phyloP scores from a whole-genome alignment of 2,888 invertebrate species.

The Drosophila tripunctata region DNA sequence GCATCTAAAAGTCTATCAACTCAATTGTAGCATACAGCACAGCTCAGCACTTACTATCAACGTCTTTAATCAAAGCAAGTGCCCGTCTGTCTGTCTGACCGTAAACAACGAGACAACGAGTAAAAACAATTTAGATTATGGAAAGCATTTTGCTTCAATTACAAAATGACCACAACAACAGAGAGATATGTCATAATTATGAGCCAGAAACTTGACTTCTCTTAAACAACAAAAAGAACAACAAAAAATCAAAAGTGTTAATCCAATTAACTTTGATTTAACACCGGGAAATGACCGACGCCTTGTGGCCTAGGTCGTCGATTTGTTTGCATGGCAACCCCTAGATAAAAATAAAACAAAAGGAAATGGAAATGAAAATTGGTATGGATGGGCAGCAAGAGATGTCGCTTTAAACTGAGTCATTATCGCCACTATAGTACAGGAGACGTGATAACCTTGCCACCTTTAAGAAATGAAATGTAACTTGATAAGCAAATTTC shows the following conservation, averaged over 20 bases:
- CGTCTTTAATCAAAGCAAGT: conserved; percentile 61
- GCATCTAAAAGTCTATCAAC: no score
- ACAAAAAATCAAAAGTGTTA: conserved; percentile 60
- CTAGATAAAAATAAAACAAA: neutral
- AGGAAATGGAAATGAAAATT: neutral
- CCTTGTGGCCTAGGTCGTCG: conserved; percentile 56
- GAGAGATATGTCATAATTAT: conserved; percentile 63
- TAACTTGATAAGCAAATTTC: conserved; percentile 8
- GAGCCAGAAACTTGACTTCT: conserved; percentile 38
- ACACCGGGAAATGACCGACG: conserved; percentile 54
- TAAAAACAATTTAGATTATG: conserved; percentile 42
- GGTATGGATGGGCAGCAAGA: neutral
- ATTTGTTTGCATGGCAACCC: conserved; percentile 4
- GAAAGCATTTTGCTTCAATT: conserved; percentile 61
- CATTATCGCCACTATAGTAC: conserved; percentile 22
- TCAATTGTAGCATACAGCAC: neutral
- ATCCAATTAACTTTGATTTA: conserved; percentile 70
- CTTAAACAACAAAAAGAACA: conserved; percentile 11
- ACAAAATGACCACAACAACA: conserved; percentile 54
- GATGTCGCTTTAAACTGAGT: conserved; percentile 32
- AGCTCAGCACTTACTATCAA: conserved; percentile 47
- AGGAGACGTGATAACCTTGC: conserved; percentile 42
- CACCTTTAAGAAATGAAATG: conserved; percentile 27
- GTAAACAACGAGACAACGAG: conserved; percentile 44
- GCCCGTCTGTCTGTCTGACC: conserved; percentile 61